Base-by-base conservation (phyloP, 1,140 invertebrate genomes). In the Trissolcus basalis region DNA sequence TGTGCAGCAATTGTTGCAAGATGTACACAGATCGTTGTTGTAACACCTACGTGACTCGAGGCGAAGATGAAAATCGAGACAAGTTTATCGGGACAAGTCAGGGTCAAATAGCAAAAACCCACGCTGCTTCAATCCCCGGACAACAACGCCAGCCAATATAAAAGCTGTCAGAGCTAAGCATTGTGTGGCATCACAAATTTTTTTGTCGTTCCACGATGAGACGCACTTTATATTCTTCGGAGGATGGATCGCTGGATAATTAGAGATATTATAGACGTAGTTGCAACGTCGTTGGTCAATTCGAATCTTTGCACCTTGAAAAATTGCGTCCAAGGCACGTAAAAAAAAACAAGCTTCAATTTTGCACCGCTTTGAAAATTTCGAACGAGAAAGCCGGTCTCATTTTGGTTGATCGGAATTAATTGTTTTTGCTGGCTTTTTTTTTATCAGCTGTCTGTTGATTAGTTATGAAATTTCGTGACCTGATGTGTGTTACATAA, bases 51-150 rank as follows among this genome's bases (percentile, higher is more conserved):
- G 51, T 41, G 44, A 47, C 39, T 61, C n/a, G 41, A 59, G 36
- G 59, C 43, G 56, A 13, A 44, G 64, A 68, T 74, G 71, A 74
- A 74, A 74, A 74, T 68, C 64, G 58, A 68, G 71, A 74, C 71
- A 72, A 65, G 69, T 72, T 72, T 72, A 72, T 59, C 55, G 69
- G 60, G 54, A 72, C 55, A 67, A 61, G 63, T 60, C 71, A 74
- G 70, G 70, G 70, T 74, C 61, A 74, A 74, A 74, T 74, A 74
- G 70, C 63, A 67, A 74, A 67, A 74, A 67, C 70, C 70, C 63
- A 74, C 70, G 63, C 61, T 44, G 41, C 59, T 47, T 64, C 69
- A 64, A 64, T 72, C 59, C 51, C 47, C 36, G 53, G 44, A 41
- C 55, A 27, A 27, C 19, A 27, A 70, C 45, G 53, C 36, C 43